A percentile compares a stretch with the other conserved stretches of the same genome.
phyloP scores from a whole-genome alignment of 2,113 vertebrate genomes.

The Craseonycteris thonglongyai region DNA sequence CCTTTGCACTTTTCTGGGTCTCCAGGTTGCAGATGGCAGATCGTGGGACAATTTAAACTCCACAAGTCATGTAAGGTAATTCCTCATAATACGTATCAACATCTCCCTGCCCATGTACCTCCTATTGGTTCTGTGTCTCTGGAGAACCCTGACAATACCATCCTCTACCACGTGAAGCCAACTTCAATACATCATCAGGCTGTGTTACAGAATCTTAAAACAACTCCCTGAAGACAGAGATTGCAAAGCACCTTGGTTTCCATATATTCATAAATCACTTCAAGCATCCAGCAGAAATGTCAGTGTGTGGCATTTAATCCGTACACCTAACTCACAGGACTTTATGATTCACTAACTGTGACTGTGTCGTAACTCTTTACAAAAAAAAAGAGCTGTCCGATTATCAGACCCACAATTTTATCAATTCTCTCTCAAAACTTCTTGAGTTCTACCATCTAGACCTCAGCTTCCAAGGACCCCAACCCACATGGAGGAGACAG shows the following conservation, averaged over 20 bases:
- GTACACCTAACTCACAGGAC: background rate
- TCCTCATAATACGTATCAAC: background rate
- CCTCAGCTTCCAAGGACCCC: background rate
- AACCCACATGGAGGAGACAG: background rate
- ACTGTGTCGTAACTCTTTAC: background rate
- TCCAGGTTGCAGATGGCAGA: background rate
- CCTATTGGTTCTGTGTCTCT: background rate
- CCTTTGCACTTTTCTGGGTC: background rate
- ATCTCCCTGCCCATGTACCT: no score
- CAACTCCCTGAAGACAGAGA: background rate
- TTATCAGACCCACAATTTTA: background rate
- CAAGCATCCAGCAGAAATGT: background rate
- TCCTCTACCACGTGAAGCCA: background rate
- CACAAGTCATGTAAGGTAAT: no score
- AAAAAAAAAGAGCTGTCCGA: background rate
- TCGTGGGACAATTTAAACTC: background rate
- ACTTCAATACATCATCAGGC: background rate
- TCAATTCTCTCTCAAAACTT: background rate
- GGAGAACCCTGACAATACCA: background rate
- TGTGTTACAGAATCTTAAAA: background rate
- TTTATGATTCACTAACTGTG: background rate
- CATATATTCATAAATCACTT: constrained; percentile 1
- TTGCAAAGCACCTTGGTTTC: constrained; percentile 7
- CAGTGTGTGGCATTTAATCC: background rate
- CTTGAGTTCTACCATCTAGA: background rate